These are phyloP conservation scores for Oxyruncus cristatus DNA, from an alignment of 2,113 vertebrate species.

Conservation along the genomic window DNA sequence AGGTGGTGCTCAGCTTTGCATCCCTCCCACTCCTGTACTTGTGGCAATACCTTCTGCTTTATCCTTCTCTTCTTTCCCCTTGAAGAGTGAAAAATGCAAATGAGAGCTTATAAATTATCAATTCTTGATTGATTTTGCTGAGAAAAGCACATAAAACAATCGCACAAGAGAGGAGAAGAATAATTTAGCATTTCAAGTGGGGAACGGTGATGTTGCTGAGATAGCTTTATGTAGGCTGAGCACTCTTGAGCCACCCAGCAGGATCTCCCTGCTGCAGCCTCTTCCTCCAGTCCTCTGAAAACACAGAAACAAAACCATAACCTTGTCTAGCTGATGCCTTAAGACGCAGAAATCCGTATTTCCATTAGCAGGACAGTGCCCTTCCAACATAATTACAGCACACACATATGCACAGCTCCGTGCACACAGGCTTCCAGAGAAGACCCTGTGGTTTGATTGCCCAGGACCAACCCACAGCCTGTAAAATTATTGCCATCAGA, in stretches of 20 bases:
- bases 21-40: background rate
- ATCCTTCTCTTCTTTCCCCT: background rate
- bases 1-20: background rate
- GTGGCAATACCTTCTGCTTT: background rate
- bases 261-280: background rate
- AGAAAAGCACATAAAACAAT: constrained; percentile 62
- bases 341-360: background rate
- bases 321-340: background rate
- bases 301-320: background rate
- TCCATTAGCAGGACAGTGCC: background rate
- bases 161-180: background rate
- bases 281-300: background rate
- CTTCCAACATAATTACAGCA: background rate
- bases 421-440: background rate
- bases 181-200: constrained; percentile 46
- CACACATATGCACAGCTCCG: accelerated
- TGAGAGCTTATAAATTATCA: constrained; percentile 63
- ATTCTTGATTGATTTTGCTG: constrained; percentile 67
- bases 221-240: constrained; percentile 33
- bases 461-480: background rate
- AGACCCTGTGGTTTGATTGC: accelerated
- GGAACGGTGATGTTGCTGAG: background rate
- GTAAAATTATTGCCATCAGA: background rate
- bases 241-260: background rate
- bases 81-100: constrained; percentile 34